These are phyloP conservation scores for Heliocidaris tuberculata DNA, from an alignment of 35 echinoderm and acorn worm genomes.

Conservation along the genomic window DNA sequence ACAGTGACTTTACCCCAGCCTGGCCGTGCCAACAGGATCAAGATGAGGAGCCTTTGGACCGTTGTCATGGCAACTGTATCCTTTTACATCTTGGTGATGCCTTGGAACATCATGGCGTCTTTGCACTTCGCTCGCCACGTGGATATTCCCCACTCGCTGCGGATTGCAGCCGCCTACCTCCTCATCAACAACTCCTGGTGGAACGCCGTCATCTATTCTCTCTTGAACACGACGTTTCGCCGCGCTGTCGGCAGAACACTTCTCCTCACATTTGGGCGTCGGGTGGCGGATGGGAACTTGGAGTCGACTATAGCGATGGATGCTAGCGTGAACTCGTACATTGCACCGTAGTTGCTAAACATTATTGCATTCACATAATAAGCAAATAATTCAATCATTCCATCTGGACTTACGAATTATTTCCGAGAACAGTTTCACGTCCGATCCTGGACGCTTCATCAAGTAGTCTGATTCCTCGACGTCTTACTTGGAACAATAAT, in stretches of 20 bases:
- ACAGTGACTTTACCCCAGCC: neutral
- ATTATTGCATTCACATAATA: too few species aligned
- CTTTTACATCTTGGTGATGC: conserved; percentile 31
- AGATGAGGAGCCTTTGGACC: conserved; percentile 23
- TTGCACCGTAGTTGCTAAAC: neutral
- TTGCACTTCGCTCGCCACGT: conserved; percentile 1
- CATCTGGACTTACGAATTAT: too few species aligned
- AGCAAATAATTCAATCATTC: too few species aligned
- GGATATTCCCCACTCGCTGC: neutral
- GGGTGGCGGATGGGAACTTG: neutral
- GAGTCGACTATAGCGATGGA: neutral
- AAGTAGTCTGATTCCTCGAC: too few species aligned
- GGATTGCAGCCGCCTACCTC: conserved; percentile 14
- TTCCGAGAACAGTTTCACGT: too few species aligned
- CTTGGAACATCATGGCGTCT: conserved; percentile 36
- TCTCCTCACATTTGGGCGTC: neutral
- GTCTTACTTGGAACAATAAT: too few species aligned
- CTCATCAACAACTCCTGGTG: conserved; percentile 38
- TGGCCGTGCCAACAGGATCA: neutral
- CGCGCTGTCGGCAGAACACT: neutral
- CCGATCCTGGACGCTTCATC: too few species aligned
- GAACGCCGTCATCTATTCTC: neutral
- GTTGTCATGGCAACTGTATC: conserved; percentile 22
- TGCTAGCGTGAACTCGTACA: neutral
- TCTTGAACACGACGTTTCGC: conserved; percentile 17